Base-by-base conservation (phyloP, 2,113 vertebrate genomes). In the Marcusenius ussheri region DNA sequence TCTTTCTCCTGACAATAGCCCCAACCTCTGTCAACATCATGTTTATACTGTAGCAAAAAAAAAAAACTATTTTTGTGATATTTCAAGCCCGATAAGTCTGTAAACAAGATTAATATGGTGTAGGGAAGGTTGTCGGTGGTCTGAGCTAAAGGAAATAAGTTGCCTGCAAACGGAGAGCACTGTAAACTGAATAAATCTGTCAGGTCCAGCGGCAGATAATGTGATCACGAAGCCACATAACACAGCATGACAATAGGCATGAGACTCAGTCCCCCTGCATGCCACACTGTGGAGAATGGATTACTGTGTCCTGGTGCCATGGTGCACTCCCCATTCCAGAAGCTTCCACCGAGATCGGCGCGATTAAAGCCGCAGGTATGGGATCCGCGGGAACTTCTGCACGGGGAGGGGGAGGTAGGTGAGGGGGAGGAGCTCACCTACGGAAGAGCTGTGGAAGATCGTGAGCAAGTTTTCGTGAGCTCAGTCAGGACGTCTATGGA, bases 31-130 rank as follows among this genome's bases (percentile, higher is more conserved):
- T 97, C 96, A 96, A 96, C 96, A 96, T 91, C 91, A 94, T 97
- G 95, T 96, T 96, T 97, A 96, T 96, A 96, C 96, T 97, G 95
- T 96, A 95, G 93, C 90, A 89, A 89, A 58, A 90, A 46, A 90
- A 77, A 85, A 47, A 86, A 92, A 96, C 96, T 93, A 92, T 93
- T 96, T 96, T 96, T 97, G 96, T 97, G 97, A 97, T 98, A 97
- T 98, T 97, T 97, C 96, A 96, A 97, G 96, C 95, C 92, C 96
- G 97, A 98, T 98, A 98, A 98, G 97, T 98, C 97, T 96, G 97
- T 98, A 99, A 99, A 99, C 97, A 97, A 98, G 98, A 99, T 99
- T 99, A 99, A 98, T 98, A 97, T 95, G 96, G 97, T 96, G 96
- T 98, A 97, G 98, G 98, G 97, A 97, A 98, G 97, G 96, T 97